phyloP scores from a whole-genome alignment of 2,113 vertebrate genomes.

The Daboia siamensis region DNA sequence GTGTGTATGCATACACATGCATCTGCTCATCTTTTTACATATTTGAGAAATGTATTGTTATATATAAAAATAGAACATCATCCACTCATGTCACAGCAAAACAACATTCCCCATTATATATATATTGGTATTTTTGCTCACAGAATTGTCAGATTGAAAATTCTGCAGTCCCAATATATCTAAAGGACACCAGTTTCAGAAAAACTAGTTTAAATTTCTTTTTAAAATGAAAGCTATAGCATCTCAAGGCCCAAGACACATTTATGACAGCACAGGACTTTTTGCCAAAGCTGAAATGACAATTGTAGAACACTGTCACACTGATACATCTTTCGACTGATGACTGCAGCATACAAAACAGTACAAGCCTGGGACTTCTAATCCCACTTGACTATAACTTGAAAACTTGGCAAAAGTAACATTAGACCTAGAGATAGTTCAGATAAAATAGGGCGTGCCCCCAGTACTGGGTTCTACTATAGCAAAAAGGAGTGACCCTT shows the following conservation, averaged over 20 bases:
- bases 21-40: neutral
- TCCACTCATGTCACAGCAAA: neutral
- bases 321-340: neutral
- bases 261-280: neutral
- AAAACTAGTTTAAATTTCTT: neutral
- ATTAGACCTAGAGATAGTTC: neutral
- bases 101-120: neutral
- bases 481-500: neutral
- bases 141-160: neutral
- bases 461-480: neutral
- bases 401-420: neutral
- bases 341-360: neutral
- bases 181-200: neutral
- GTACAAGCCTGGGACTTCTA: neutral
- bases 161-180: neutral
- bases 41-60: neutral
- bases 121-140: neutral
- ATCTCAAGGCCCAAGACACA: neutral
- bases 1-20: neutral
- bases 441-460: neutral
- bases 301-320: slow-evolving; percentile 1
- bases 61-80: neutral
- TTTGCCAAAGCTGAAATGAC: slow-evolving; percentile 22
- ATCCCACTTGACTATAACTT: neutral
- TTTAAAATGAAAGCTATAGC: neutral